A percentile compares a stretch with the other conserved stretches of the same genome.
phyloP scores from a whole-genome alignment of 2,888 invertebrate species.

The Phyto melanocephala region DNA sequence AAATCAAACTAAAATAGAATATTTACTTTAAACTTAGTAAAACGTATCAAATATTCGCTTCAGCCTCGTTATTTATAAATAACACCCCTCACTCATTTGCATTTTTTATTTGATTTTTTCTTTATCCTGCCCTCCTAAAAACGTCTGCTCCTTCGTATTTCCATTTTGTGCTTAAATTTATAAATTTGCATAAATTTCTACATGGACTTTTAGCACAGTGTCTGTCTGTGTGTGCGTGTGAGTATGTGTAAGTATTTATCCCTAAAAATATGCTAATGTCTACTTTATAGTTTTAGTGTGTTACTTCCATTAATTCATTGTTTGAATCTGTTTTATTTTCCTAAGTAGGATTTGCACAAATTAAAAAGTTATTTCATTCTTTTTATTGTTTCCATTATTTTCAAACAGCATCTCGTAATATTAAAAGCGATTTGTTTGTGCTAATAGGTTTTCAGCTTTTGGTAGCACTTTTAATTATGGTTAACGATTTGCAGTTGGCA shows the following conservation, averaged over 20 bases:
- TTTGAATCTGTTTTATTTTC: conserved; percentile 12
- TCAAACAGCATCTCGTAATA: neutral
- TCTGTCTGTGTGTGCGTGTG: neutral
- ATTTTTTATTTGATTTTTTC: neutral
- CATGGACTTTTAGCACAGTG: neutral
- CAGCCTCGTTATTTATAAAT: no score
- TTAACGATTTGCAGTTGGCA: neutral
- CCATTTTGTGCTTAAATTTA: neutral
- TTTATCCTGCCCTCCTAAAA: neutral
- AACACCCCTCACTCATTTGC: no score
- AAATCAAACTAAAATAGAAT: no score
- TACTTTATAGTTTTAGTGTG: conserved; percentile 26
- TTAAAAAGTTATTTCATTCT: conserved; percentile 38
- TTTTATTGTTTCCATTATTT: neutral
- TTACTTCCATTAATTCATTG: conserved; percentile 43
- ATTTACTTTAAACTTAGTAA: no score
- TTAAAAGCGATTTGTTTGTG: neutral
- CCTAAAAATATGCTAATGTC: conserved; percentile 53
- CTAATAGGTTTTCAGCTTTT: neutral
- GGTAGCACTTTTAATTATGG: conserved; percentile 3
- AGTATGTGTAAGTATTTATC: no score
- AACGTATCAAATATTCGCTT: no score
- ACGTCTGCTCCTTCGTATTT: neutral
- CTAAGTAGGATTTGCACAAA: conserved; percentile 50
- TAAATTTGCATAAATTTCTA: conserved; percentile 25